phyloP scores from a whole-genome alignment of 1,140 invertebrate genomes.

The Caenorhabditis brenneri region DNA sequence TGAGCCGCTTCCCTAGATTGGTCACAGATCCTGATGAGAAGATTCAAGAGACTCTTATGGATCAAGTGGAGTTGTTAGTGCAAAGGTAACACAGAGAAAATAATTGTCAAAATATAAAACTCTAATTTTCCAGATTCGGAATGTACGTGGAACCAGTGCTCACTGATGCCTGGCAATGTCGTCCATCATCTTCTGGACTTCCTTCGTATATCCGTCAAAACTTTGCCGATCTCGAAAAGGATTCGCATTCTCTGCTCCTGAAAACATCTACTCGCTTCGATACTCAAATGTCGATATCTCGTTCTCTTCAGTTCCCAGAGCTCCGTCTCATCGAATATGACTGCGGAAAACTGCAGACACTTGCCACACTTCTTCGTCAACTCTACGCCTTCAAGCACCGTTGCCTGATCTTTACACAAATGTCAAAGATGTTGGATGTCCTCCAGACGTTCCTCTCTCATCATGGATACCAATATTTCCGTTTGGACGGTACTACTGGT shows the following conservation, averaged over 20 bases:
- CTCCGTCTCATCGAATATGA: conserved; percentile 97
- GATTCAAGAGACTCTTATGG: neutral
- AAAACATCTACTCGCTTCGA: neutral
- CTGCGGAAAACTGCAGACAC: conserved; percentile 81
- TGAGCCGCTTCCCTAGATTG: neutral
- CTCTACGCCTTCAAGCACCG: conserved; percentile 86
- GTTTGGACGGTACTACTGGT: conserved; percentile 94
- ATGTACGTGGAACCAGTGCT: conserved; percentile 53
- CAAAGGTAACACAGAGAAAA: no score
- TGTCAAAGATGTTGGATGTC: conserved; percentile 98
- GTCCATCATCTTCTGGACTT: conserved; percentile 25
- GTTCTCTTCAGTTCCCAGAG: conserved; percentile 90
- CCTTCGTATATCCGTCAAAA: neutral
- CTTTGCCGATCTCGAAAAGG: neutral
- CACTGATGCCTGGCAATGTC: conserved; percentile 43
- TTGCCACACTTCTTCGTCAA: conserved; percentile 83
- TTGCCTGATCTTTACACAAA: conserved; percentile 98
- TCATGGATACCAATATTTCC: conserved; percentile 93
- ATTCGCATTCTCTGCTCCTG: neutral
- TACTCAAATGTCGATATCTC: conserved; percentile 73
- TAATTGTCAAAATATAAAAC: no score
- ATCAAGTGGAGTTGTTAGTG: neutral
- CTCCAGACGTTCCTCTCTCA: conserved; percentile 94
- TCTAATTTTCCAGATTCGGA: conserved; percentile 51
- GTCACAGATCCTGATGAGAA: neutral